Conservation (phyloP, 1,140 invertebrate species). For the Drosophila pseudoobscura region DNA sequence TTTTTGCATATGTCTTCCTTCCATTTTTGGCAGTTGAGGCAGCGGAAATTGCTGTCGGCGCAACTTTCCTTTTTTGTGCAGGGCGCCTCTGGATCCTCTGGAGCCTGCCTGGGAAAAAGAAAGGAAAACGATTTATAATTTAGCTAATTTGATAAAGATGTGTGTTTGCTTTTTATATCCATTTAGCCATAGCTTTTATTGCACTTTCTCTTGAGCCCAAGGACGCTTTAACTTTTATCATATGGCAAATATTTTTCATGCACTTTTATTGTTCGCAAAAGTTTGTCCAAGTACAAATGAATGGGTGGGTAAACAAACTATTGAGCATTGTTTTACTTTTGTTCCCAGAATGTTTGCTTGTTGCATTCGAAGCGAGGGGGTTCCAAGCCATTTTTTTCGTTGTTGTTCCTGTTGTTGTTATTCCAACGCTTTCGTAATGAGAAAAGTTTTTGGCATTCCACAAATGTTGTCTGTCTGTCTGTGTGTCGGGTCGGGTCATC, state of each 20-base stretch:
- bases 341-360: constrained; percentile 59
- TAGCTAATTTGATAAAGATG: constrained; percentile 61
- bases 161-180: constrained; percentile 35
- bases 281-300: constrained; percentile 55
- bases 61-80: constrained; percentile 27
- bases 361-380: constrained; percentile 44
- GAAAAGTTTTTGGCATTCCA: constrained; percentile 58
- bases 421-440: constrained; percentile 60
- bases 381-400: constrained; percentile 3
- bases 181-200: constrained; percentile 2
- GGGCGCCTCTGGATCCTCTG: not conserved
- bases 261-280: constrained; percentile 59
- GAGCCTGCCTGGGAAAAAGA: constrained; percentile 23
- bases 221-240: constrained; percentile 66
- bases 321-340: constrained; percentile 68
- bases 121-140: constrained; percentile 56
- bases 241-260: constrained; percentile 64
- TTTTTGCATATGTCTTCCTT: constrained; percentile 51
- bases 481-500: constrained; percentile 9
- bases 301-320: constrained; percentile 49
- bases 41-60: constrained; percentile 63
- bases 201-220: constrained; percentile 11
- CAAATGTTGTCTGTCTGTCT: constrained; percentile 34
- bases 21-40: constrained; percentile 37
- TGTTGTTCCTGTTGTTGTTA: constrained; percentile 31